A percentile compares a stretch with the other conserved stretches of the same genome.
These are phyloP conservation scores for Glyptemys insculpta DNA, from an alignment of 2,797 vertebrate species.

Conservation along the genomic window DNA sequence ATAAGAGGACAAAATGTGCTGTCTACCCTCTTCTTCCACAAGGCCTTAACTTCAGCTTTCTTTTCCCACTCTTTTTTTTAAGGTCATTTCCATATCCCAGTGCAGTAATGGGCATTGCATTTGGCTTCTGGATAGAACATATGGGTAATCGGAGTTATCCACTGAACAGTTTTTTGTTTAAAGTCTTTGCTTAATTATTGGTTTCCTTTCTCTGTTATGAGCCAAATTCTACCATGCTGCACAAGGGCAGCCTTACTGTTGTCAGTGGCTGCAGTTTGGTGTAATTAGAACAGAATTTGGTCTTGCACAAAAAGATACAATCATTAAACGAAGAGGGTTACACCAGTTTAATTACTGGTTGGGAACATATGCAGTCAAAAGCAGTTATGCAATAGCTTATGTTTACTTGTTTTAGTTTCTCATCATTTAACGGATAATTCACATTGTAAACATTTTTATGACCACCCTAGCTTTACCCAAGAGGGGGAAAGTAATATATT, in stretches of 20 bases:
- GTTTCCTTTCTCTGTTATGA: not conserved
- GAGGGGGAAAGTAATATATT: not conserved
- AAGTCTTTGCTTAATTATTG: not conserved
- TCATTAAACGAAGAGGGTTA: not conserved
- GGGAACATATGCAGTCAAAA: not conserved
- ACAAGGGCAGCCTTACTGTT: not conserved
- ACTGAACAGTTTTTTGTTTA: not conserved
- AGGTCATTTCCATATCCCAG: not conserved
- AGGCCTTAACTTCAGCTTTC: not conserved
- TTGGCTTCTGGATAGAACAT: not conserved
- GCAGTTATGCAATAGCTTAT: not conserved
- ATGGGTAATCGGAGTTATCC: not conserved
- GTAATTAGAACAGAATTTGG: not conserved
- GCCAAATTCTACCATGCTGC: not conserved
- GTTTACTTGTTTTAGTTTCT: not conserved
- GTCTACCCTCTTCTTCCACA: not conserved
- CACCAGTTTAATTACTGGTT: not conserved
- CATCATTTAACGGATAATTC: not conserved
- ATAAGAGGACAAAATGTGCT: not conserved
- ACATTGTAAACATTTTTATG: not conserved
- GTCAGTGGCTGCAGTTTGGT: not conserved
- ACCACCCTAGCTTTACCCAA: not conserved
- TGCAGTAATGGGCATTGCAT: not conserved
- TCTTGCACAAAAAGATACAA: not conserved
- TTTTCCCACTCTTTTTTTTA: not conserved